Percentiles rank a stretch among this genome's conserved stretches.
Evolutionary conservation across 2,113 vertebrate genomes (phyloP).

Genomic region (Acanthisitta chloris): DNA sequence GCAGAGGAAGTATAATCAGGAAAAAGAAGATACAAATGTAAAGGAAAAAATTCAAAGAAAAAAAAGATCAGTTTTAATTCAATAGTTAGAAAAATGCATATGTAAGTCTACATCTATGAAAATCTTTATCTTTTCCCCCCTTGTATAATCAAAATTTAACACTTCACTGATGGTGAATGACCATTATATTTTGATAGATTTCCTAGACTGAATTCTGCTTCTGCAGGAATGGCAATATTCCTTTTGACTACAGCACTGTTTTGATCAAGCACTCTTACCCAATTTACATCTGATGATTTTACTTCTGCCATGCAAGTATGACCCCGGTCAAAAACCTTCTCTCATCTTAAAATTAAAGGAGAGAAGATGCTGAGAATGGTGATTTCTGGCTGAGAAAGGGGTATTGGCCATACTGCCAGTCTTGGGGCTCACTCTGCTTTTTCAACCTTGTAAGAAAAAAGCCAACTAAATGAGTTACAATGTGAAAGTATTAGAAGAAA

Average conservation of each 20-base stretch:
- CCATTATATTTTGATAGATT: not conserved
- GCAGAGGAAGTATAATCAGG: not conserved
- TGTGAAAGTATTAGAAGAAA: not conserved
- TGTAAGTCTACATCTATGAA: not conserved
- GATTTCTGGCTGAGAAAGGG: not conserved
- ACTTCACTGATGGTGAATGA: not conserved
- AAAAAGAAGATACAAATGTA: not conserved
- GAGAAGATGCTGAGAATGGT: not conserved
- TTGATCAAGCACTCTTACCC: not conserved
- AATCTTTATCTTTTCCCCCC: not conserved
- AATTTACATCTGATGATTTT: not conserved
- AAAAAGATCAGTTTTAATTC: not conserved
- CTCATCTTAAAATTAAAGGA: not conserved
- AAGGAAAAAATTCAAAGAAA: not conserved
- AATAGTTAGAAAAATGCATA: not conserved
- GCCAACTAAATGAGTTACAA: not conserved
- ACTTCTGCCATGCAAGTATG: not conserved
- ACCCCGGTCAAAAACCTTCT: not conserved
- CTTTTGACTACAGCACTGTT: not conserved
- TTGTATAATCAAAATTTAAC: not conserved
- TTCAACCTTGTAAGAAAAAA: not conserved
- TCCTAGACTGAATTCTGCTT: not conserved
- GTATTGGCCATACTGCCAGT: not conserved
- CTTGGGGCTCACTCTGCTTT: not conserved
- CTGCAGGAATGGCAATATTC: not conserved